Conservation (phyloP, 2,797 vertebrate species). For the Ataeniobius toweri region DNA sequence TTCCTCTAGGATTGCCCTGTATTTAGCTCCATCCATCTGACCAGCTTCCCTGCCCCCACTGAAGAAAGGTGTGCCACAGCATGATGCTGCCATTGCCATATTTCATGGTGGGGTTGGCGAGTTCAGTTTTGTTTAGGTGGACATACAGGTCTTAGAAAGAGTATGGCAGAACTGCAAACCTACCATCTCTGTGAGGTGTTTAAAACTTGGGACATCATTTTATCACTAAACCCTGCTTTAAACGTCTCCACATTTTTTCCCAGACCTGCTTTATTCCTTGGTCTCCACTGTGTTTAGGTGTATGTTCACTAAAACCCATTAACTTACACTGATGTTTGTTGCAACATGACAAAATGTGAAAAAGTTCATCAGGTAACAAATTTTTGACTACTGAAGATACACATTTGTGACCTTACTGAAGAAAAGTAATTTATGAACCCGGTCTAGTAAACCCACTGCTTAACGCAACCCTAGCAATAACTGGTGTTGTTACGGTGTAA, state of each 20-base stretch:
- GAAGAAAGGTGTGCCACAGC: neutral
- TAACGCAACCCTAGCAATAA: neutral
- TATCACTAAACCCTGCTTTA: neutral
- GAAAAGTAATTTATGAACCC: no score
- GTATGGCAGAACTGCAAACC: neutral
- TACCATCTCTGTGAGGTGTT: neutral
- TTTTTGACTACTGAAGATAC: no score
- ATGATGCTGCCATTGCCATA: no score
- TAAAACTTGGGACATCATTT: neutral
- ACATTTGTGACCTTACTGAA: no score
- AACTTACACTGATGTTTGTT: neutral
- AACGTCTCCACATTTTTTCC: neutral
- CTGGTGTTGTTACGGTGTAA: neutral
- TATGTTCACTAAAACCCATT: neutral
- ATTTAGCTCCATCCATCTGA: neutral
- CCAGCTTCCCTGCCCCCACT: neutral
- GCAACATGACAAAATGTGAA: no score
- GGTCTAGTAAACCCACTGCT: no score
- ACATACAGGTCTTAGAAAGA: neutral
- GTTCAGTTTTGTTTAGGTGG: neutral
- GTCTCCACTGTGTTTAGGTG: neutral
- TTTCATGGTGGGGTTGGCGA: neutral
- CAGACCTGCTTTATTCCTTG: neutral
- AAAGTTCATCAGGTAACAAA: no score
- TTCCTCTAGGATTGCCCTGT: neutral